phyloP scores from a whole-genome alignment of 2,113 vertebrate species.

The Salminus brasiliensis region DNA sequence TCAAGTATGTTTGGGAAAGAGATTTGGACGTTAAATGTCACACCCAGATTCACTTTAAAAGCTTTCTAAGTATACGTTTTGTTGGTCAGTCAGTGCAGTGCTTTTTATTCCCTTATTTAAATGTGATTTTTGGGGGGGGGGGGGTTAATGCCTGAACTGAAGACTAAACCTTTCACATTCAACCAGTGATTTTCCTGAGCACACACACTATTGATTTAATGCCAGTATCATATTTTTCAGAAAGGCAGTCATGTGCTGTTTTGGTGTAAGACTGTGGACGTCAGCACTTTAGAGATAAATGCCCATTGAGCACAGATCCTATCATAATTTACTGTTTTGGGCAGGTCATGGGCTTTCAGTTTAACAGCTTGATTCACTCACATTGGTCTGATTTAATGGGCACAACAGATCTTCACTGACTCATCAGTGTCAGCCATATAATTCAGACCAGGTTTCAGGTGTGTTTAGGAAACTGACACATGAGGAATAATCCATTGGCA shows the following conservation, averaged over 20 bases:
- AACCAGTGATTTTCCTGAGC: neutral
- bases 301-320: neutral
- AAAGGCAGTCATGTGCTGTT: conserved; percentile 13
- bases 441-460: neutral
- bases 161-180: neutral
- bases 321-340: neutral
- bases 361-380: neutral
- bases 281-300: neutral
- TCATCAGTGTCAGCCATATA: neutral
- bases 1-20: neutral
- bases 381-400: neutral
- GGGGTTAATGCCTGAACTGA: neutral
- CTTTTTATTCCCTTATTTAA: neutral
- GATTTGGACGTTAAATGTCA: conserved; percentile 1
- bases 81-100: neutral
- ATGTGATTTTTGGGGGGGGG: neutral
- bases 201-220: conserved; percentile 3
- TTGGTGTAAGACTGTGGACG: neutral
- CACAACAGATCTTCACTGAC: neutral
- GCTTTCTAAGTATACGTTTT: neutral
- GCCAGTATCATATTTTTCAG: conserved; percentile 20
- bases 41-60: neutral
- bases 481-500: neutral
- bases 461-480: neutral
- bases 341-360: neutral